Conservation (phyloP, 1,140 invertebrate species). For the Dendroctonus valens region DNA sequence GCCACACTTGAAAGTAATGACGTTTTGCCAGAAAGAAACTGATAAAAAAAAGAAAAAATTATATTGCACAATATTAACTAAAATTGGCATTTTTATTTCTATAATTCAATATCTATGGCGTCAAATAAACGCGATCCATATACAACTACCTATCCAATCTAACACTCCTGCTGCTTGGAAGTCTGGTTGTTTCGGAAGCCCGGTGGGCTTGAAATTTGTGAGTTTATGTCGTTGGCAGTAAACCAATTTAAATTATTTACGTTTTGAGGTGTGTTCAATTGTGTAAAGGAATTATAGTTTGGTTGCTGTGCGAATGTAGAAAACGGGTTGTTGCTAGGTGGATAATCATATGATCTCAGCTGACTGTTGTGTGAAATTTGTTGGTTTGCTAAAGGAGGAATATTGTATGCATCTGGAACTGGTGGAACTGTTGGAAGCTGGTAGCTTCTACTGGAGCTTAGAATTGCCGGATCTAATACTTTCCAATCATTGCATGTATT, state of each 20-base stretch:
- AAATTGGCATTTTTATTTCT: slow-evolving; percentile 12
- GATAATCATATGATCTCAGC: slow-evolving; percentile 42
- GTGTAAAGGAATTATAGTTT: slow-evolving; percentile 40
- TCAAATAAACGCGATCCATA: slow-evolving; percentile 37
- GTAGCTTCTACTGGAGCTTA: slow-evolving; percentile 65
- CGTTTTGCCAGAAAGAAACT: not conserved
- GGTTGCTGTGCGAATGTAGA: slow-evolving; percentile 42
- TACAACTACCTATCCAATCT: slow-evolving; percentile 35
- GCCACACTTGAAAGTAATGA: too few species aligned
- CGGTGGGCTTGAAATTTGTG: slow-evolving; percentile 49
- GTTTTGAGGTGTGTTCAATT: slow-evolving; percentile 36
- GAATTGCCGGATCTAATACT: slow-evolving; percentile 81
- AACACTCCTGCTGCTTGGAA: slow-evolving; percentile 50
- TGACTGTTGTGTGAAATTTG: slow-evolving; percentile 38
- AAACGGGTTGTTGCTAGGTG: slow-evolving; percentile 38
- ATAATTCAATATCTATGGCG: slow-evolving; percentile 23
- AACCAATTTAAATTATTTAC: slow-evolving; percentile 46
- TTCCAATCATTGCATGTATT: slow-evolving; percentile 73
- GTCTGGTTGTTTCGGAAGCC: slow-evolving; percentile 47
- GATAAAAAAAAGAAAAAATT: slow-evolving; percentile 12
- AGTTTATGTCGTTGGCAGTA: slow-evolving; percentile 41
- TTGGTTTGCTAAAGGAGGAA: slow-evolving; percentile 33
- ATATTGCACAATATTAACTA: slow-evolving; percentile 24
- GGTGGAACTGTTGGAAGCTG: slow-evolving; percentile 48
- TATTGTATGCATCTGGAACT: slow-evolving; percentile 37